Base-by-base conservation (phyloP, 64 coral and sea anemone genomes). In the Montipora sp. region DNA sequence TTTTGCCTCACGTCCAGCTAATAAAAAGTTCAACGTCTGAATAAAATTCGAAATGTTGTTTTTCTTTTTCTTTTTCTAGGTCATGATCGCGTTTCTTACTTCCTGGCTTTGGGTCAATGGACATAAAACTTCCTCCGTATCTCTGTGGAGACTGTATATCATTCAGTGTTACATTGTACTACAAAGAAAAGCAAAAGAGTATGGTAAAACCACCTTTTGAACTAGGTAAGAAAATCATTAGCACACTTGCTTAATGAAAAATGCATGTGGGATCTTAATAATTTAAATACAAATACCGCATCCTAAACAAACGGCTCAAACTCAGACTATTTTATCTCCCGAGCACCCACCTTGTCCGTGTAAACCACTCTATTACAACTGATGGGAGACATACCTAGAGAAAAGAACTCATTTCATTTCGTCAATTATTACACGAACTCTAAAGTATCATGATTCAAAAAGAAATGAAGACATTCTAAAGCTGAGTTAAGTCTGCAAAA, bases 161-260 rank as follows among this genome's bases (percentile, higher is more conserved):
- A 83, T 96, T 71, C n/a, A 96, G 60, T 36, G 95, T 94, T 5
- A 96, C 92, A 48, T 89, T 92, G 66, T 94, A 96, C 95, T 96
- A 51, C 66, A 45, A 57, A 68, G 47, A n/a, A 19, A 50, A 81
- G 55, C 71, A 83, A 48, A 16, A 78, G 14, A 8, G 45, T 53
- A n/a, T 3, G 67, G 22, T 45, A 76, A 47, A 46, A 76, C 11
- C 74, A 76, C 27, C 27, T 57, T 11, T 11, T 6, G 6, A 57
- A 57, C 53, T 6, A 6, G 53, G 53, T 57, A 57, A 57, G 53
- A 6, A 57, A 11, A 57, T 57, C 6, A 8, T 6, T 57, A 11
- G 11, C 6, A 57, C 11, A 57, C 7, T 57, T 57, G 53, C 0
- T 2, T 57, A 8, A 57, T 23, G 27, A 75, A 75, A 20, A 75